phyloP scores from a whole-genome alignment of 2,888 invertebrate genomes.

The Hydriomena furcata region DNA sequence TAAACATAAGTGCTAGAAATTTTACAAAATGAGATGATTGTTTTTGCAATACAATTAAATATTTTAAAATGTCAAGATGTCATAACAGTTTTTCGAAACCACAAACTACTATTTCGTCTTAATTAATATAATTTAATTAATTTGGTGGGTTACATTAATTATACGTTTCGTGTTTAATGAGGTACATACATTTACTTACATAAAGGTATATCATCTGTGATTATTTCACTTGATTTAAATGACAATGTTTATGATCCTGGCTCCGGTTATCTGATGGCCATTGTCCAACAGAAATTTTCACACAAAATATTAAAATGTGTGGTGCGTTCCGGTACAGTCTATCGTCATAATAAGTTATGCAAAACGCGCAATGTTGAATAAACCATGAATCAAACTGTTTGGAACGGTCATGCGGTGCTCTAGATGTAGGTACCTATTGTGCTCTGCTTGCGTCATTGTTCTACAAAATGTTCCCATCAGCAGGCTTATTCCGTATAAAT shows the following conservation, averaged over 20 bases:
- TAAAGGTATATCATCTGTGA: background rate
- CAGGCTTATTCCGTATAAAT: no score
- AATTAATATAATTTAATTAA: no score
- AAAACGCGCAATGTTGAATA: constrained; percentile 34
- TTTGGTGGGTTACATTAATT: no score
- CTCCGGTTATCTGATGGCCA: constrained; percentile 22
- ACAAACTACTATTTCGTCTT: no score
- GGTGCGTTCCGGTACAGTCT: constrained; percentile 28
- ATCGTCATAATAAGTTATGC: constrained; percentile 37
- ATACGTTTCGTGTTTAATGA: no score
- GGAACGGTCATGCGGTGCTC: constrained; percentile 37
- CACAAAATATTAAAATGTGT: constrained; percentile 35
- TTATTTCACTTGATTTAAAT: constrained; percentile 17
- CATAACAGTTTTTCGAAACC: no score
- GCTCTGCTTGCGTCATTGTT: constrained; percentile 19
- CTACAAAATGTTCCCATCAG: constrained; percentile 19
- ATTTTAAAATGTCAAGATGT: no score
- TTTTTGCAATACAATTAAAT: no score
- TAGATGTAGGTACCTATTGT: constrained; percentile 32
- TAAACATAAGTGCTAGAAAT: no score
- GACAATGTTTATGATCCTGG: constrained; percentile 18
- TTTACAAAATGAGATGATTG: no score
- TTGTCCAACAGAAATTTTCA: constrained; percentile 31
- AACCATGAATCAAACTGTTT: constrained; percentile 38
- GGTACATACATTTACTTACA: no score